phyloP scores from a whole-genome alignment of 92 coral and sea anemone species.

The Pocillopora grandis region DNA sequence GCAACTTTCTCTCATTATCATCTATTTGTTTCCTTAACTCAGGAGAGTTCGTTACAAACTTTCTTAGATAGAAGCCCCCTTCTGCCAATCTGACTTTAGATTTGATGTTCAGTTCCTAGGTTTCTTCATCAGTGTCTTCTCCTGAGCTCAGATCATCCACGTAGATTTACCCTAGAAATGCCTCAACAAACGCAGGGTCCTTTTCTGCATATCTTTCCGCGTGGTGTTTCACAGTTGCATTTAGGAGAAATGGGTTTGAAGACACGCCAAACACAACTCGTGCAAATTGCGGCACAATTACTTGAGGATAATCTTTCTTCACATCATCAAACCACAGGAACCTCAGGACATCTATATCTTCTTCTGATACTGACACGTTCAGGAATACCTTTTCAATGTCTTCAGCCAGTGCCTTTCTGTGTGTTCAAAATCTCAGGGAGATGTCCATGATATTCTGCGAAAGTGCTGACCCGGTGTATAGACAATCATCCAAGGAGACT shows the following conservation, averaged over 20 bases:
- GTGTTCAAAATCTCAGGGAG: slow-evolving; percentile 38
- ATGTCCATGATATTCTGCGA: slow-evolving; percentile 55
- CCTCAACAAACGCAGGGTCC: slow-evolving; percentile 48
- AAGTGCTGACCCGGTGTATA: slow-evolving; percentile 32
- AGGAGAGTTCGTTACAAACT: slow-evolving; percentile 49
- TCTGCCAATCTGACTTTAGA: slow-evolving; percentile 44
- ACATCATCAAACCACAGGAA: slow-evolving; percentile 19
- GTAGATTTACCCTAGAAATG: slow-evolving; percentile 35
- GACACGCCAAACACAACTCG: slow-evolving; percentile 1
- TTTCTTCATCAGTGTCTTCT: slow-evolving; percentile 23
- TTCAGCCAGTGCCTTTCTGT: slow-evolving; percentile 33
- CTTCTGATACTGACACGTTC: slow-evolving; percentile 26
- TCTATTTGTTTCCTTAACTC: slow-evolving; percentile 37
- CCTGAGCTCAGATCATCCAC: slow-evolving; percentile 55
- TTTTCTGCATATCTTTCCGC: background rate
- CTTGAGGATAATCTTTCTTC: background rate
- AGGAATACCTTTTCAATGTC: slow-evolving; percentile 54
- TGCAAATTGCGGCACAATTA: background rate
- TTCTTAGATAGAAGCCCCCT: slow-evolving; percentile 63
- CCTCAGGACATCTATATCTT: slow-evolving; percentile 37
- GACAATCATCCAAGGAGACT: slow-evolving; percentile 39
- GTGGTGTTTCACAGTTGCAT: too few species aligned
- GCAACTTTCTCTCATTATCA: slow-evolving; percentile 41
- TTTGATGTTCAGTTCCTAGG: slow-evolving; percentile 39
- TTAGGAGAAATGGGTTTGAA: background rate